A percentile compares a stretch with the other conserved stretches of the same genome.
Conservation (phyloP, 1,140 invertebrate genomes). For the Fopius arisanus region DNA sequence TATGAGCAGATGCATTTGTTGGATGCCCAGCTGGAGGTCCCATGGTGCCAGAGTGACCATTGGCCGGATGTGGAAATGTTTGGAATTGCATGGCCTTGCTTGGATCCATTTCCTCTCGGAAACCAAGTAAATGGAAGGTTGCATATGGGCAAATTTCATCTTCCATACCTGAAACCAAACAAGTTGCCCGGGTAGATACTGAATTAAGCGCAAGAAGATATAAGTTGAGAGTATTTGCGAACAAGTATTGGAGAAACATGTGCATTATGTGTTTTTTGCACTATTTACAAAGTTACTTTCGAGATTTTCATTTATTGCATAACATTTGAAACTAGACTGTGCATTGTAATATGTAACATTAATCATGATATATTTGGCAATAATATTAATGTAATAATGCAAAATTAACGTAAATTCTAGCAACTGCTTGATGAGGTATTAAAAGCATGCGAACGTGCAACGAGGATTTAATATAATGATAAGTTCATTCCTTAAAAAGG, state of each 20-base stretch:
- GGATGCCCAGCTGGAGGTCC: slow-evolving; percentile 73
- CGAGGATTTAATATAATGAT: slow-evolving; percentile 32
- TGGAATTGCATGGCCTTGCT: slow-evolving; percentile 87
- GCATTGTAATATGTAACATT: background rate
- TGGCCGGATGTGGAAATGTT: slow-evolving; percentile 85
- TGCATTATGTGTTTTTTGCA: background rate
- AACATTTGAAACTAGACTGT: background rate
- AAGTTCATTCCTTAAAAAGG: background rate
- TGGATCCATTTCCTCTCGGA: slow-evolving; percentile 94
- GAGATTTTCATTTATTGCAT: background rate
- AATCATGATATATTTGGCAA: background rate
- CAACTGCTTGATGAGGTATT: background rate
- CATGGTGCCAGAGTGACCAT: slow-evolving; percentile 78
- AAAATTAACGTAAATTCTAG: background rate
- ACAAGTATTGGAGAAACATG: too few species aligned
- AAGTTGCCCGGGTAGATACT: slow-evolving; percentile 56
- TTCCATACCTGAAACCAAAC: slow-evolving; percentile 78
- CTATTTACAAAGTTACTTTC: background rate
- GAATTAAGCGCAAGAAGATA: slow-evolving; percentile 22
- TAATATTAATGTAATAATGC: background rate
- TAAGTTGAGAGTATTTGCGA: too few species aligned
- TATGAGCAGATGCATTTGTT: slow-evolving; percentile 74
- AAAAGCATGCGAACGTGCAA: slow-evolving; percentile 50
- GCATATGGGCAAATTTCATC: slow-evolving; percentile 95
- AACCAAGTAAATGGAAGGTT: slow-evolving; percentile 91